Evolutionary conservation across 2,888 invertebrate species (phyloP).

Genomic region (Ariolimax columbianus): DNA sequence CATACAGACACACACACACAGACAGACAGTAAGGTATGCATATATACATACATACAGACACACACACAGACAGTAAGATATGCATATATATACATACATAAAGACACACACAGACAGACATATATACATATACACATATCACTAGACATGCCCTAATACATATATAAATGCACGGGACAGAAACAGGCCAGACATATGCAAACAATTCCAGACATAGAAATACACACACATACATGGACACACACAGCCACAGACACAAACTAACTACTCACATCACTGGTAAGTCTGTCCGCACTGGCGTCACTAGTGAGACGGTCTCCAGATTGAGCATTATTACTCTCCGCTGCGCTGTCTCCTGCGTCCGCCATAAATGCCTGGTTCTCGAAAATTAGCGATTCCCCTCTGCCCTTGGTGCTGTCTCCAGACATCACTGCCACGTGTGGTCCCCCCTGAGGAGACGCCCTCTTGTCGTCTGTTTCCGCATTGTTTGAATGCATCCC

Average conservation of each 20-base stretch:
- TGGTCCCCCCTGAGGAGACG: not conserved
- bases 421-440: conserved; percentile 19
- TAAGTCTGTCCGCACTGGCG: conserved; percentile 40
- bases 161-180: no score
- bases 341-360: conserved; percentile 50
- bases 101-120: no score
- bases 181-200: no score
- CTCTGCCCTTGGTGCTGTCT: conserved; percentile 17
- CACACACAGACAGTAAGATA: no score
- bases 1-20: no score
- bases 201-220: not conserved
- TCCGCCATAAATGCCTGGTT: conserved; percentile 66
- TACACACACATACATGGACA: no score
- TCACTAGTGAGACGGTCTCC: conserved; percentile 53
- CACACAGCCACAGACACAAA: not conserved
- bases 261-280: conserved; percentile 3
- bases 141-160: no score
- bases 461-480: conserved; percentile 16
- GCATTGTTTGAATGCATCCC: conserved; percentile 19
- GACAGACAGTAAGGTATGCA: no score
- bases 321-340: conserved; percentile 56
- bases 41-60: no score
- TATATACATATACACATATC: no score
- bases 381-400: conserved; percentile 60
- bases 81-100: no score